These are phyloP conservation scores for Callipepla squamata DNA, from an alignment of 2,113 vertebrate genomes.

Conservation along the genomic window DNA sequence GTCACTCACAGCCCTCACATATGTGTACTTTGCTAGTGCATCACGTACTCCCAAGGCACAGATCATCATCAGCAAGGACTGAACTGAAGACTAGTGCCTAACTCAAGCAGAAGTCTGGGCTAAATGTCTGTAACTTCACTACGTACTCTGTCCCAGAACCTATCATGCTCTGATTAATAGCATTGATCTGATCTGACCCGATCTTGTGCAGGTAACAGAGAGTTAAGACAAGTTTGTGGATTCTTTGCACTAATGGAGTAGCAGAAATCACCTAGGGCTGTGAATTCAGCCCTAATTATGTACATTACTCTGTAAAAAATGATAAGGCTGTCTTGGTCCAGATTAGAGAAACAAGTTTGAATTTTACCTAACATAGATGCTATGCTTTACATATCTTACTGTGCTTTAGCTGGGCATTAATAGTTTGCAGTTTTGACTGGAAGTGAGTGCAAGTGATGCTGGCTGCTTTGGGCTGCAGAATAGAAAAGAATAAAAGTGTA, in stretches of 20 bases:
- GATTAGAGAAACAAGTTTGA: background rate
- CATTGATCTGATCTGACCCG: background rate
- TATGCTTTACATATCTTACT: background rate
- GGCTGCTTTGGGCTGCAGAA: background rate
- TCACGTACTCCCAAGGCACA: background rate
- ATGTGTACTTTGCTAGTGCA: background rate
- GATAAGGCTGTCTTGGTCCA: background rate
- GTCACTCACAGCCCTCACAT: too few relatives aligned
- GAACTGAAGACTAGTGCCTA: background rate
- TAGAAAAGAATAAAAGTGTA: background rate
- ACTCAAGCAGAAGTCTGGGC: background rate
- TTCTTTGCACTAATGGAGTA: background rate
- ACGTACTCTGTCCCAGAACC: background rate
- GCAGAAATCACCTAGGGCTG: background rate
- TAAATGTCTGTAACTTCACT: background rate
- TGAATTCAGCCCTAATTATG: background rate
- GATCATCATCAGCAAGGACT: background rate
- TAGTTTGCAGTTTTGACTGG: background rate
- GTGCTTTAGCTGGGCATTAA: background rate
- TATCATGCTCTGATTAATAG: background rate
- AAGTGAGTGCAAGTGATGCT: background rate
- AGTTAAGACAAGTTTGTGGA: background rate
- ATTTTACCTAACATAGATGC: background rate
- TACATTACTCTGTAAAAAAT: background rate
- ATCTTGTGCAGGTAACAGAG: background rate